A percentile compares a stretch with the other conserved stretches of the same genome.
Conservation (phyloP, 2,888 invertebrate genomes). For the Leuctra nigra region DNA sequence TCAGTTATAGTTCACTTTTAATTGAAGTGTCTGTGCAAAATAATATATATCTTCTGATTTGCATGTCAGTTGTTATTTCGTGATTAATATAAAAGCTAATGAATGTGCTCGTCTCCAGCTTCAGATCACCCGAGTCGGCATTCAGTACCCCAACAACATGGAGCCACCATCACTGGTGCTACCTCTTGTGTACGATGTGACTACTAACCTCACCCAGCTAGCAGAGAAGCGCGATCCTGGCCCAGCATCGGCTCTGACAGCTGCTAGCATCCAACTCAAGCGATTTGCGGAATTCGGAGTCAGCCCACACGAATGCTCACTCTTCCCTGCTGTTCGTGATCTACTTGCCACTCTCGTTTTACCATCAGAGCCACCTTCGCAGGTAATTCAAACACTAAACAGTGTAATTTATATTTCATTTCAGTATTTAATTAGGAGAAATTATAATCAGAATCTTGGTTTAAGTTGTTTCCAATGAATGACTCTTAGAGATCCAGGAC, state of each 20-base stretch:
- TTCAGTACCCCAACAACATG: constrained; percentile 50
- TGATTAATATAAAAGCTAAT: too few relatives aligned
- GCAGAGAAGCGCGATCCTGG: constrained; percentile 73
- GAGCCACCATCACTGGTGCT: constrained; percentile 71
- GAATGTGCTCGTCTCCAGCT: too few relatives aligned
- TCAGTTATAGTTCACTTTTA: too few relatives aligned
- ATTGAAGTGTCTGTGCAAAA: too few relatives aligned
- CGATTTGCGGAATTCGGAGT: constrained; percentile 68
- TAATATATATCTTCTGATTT: too few relatives aligned
- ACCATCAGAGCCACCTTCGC: constrained; percentile 66
- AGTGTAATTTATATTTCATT: too few relatives aligned
- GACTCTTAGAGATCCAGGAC: too few relatives aligned
- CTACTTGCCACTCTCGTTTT: constrained; percentile 75
- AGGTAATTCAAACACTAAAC: too few relatives aligned
- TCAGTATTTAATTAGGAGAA: too few relatives aligned
- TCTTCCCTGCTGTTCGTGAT: constrained; percentile 88
- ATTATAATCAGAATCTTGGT: too few relatives aligned
- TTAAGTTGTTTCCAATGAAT: too few relatives aligned
- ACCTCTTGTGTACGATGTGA: constrained; percentile 85
- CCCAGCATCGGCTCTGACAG: constrained; percentile 51
- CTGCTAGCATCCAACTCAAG: constrained; percentile 57
- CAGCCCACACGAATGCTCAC: constrained; percentile 67
- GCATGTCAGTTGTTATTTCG: too few relatives aligned
- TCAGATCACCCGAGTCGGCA: constrained; percentile 63
- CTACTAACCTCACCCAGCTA: constrained; percentile 76